Evolutionary conservation across 2,797 vertebrate species (phyloP).

Genomic region (Rousettus madagascariensis): DNA sequence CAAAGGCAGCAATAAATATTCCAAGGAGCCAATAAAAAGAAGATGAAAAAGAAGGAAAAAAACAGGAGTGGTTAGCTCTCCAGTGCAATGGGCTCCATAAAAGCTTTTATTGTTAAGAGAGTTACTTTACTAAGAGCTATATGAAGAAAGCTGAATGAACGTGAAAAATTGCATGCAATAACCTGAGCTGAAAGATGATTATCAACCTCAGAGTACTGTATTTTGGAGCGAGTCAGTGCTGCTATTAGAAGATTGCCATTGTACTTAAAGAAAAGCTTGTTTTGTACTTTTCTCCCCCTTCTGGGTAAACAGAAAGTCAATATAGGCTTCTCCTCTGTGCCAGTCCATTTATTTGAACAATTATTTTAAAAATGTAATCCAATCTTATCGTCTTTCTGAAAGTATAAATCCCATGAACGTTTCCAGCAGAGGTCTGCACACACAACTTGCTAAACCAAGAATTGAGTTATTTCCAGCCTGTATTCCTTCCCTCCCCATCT

Average conservation of each 20-base stretch:
- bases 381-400: constrained; percentile 46
- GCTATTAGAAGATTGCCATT: constrained; percentile 86
- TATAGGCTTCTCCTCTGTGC: constrained; percentile 78
- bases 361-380: constrained; percentile 81
- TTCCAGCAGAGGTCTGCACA: constrained; percentile 24
- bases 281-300: constrained; percentile 83
- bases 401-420: constrained; percentile 58
- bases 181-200: constrained; percentile 87
- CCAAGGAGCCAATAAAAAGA: constrained; percentile 86
- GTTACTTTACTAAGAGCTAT: constrained; percentile 87
- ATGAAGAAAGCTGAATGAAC: constrained; percentile 87
- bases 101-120: constrained; percentile 89
- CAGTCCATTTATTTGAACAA: constrained; percentile 81
- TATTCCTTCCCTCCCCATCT: neutral
- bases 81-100: constrained; percentile 86
- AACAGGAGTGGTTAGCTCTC: constrained; percentile 85
- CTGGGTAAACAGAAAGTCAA: constrained; percentile 84
- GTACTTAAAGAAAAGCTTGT: constrained; percentile 87
- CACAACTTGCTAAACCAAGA: constrained; percentile 6
- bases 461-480: constrained; percentile 35
- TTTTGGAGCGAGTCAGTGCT: constrained; percentile 83
- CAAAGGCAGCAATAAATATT: constrained; percentile 89
- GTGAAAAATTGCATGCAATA: constrained; percentile 88
- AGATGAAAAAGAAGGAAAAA: constrained; percentile 79
- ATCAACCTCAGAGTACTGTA: constrained; percentile 85